Evolutionary conservation across 2,797 vertebrate species (phyloP).

Genomic region (Notoglanidium macrostoma): DNA sequence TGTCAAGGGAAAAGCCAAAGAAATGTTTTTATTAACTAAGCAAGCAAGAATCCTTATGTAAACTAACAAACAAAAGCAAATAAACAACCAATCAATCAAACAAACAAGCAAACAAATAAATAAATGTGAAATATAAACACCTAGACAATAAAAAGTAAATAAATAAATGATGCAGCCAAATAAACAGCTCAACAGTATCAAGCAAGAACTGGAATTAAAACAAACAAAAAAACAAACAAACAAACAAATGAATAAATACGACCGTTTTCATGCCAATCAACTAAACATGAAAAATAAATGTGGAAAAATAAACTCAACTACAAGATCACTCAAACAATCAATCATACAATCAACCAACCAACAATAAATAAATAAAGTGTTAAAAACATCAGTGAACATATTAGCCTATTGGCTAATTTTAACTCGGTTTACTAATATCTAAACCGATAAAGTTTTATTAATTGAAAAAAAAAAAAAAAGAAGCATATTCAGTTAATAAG

Average conservation of each 20-base stretch:
- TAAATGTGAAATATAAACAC: not conserved
- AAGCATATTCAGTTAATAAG: not conserved
- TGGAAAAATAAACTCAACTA: not conserved
- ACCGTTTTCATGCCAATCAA: too few relatives aligned
- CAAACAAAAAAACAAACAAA: too few relatives aligned
- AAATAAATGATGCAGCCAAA: not conserved
- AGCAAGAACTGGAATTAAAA: not conserved
- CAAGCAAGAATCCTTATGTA: not conserved
- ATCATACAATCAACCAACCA: not conserved
- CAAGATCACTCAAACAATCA: too few relatives aligned
- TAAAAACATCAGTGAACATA: not conserved
- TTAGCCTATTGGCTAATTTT: too few relatives aligned
- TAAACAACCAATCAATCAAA: too few relatives aligned
- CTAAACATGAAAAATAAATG: not conserved
- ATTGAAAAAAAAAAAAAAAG: too few relatives aligned
- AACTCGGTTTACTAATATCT: not conserved
- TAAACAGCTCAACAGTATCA: not conserved
- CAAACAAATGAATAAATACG: not conserved
- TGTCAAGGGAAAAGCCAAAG: too few relatives aligned
- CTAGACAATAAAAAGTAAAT: not conserved
- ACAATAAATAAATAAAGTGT: not conserved
- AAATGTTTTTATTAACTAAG: not conserved
- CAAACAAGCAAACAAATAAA: not conserved
- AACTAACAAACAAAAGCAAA: not conserved
- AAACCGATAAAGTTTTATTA: not conserved